phyloP scores from a whole-genome alignment of 1,140 invertebrate species.

The Anadara kagoshimensis region DNA sequence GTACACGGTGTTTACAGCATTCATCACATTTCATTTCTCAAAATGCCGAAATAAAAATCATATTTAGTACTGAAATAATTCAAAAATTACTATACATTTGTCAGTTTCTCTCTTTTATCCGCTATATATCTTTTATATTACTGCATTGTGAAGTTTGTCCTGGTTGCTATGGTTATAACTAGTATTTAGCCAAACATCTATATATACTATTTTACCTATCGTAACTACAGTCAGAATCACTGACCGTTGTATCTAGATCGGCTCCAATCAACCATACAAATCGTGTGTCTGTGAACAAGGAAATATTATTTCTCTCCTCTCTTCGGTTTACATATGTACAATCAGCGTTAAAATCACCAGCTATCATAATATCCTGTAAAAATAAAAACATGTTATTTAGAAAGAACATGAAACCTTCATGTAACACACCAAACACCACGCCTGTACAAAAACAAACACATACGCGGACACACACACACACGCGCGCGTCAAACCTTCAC shows the following conservation, averaged over 20 bases:
- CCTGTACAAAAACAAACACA: not conserved
- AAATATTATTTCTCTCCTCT: constrained; percentile 61
- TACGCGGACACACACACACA: not conserved
- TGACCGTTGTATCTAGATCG: constrained; percentile 70
- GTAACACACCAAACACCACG: not conserved
- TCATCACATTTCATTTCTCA: too few relatives aligned
- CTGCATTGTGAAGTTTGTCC: too few relatives aligned
- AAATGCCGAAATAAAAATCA: too few relatives aligned
- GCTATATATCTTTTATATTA: too few relatives aligned
- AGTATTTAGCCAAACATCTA: not conserved
- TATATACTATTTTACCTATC: constrained; percentile 66
- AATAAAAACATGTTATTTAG: not conserved
- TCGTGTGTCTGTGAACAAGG: constrained; percentile 55
- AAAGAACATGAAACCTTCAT: not conserved
- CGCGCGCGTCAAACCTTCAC: not conserved
- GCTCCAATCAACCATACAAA: constrained; percentile 71
- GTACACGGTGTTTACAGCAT: too few relatives aligned
- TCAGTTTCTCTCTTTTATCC: too few relatives aligned
- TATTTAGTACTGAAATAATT: too few relatives aligned
- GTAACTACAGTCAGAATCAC: constrained; percentile 68
- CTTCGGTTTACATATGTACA: constrained; percentile 65
- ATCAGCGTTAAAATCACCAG: constrained; percentile 73
- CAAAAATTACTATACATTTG: too few relatives aligned
- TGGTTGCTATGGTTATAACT: too few relatives aligned
- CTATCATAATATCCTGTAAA: constrained; percentile 68